phyloP scores from a whole-genome alignment of 2,797 vertebrate genomes.

The Clangula hyemalis region DNA sequence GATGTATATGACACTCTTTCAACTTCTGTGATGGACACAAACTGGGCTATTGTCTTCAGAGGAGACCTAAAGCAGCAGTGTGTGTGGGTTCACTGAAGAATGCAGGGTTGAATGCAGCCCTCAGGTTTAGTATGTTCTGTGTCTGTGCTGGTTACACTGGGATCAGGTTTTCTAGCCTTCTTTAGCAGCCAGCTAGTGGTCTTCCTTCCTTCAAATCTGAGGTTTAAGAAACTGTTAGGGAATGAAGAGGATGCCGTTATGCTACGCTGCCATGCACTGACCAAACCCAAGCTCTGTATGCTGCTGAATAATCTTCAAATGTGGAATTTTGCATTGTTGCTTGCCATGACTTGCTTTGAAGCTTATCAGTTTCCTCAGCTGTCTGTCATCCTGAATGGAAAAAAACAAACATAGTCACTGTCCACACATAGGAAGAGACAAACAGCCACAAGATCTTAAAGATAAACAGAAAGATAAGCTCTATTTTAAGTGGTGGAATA shows the following conservation, averaged over 20 bases:
- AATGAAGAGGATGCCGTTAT: background rate
- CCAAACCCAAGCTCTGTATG: fast-evolving
- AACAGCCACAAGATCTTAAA: background rate
- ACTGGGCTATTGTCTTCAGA: background rate
- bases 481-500: background rate
- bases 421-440: background rate
- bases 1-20: background rate
- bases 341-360: background rate
- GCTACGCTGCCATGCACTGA: background rate
- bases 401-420: background rate
- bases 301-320: background rate
- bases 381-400: background rate
- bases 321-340: background rate
- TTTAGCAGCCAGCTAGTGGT: background rate
- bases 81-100: background rate
- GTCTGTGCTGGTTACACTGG: background rate
- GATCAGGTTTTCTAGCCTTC: background rate
- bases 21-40: background rate
- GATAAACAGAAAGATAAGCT: background rate
- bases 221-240: background rate
- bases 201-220: background rate
- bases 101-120: background rate
- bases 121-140: background rate
- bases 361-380: background rate
- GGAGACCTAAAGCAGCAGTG: background rate